These are phyloP conservation scores for Neotragus pygmaeus DNA, from an alignment of 2,113 vertebrate genomes.

Conservation along the genomic window DNA sequence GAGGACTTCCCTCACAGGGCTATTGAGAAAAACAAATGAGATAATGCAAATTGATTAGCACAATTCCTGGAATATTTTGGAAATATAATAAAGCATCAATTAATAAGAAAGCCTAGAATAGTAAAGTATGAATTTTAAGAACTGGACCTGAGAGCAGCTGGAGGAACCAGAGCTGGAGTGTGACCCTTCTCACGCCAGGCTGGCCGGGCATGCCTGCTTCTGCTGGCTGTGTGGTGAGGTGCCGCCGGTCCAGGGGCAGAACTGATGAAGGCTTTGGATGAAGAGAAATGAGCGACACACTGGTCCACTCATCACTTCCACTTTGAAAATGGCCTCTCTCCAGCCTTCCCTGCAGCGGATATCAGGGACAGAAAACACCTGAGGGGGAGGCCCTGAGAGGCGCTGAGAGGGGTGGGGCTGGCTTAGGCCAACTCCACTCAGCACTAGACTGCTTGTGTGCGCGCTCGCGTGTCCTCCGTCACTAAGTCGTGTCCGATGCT, in stretches of 20 bases:
- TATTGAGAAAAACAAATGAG: neutral
- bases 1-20: neutral
- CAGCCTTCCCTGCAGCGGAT: neutral
- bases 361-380: neutral
- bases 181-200: neutral
- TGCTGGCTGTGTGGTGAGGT: accelerated
- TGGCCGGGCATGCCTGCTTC: neutral
- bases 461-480: neutral
- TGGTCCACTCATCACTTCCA: neutral
- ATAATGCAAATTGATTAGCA: neutral
- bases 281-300: neutral
- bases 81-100: neutral
- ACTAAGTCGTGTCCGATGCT: neutral
- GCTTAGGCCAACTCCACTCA: no score
- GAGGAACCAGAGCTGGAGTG: no score
- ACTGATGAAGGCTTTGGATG: neutral
- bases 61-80: neutral
- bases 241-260: neutral
- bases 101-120: neutral
- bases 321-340: neutral
- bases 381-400: neutral
- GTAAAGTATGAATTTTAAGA: neutral
- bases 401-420: no score
- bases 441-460: neutral
- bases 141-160: neutral